A percentile compares a stretch with the other conserved stretches of the same genome.
These are phyloP conservation scores for Leptinotarsa texana DNA, from an alignment of 1,140 invertebrate genomes.

Conservation along the genomic window DNA sequence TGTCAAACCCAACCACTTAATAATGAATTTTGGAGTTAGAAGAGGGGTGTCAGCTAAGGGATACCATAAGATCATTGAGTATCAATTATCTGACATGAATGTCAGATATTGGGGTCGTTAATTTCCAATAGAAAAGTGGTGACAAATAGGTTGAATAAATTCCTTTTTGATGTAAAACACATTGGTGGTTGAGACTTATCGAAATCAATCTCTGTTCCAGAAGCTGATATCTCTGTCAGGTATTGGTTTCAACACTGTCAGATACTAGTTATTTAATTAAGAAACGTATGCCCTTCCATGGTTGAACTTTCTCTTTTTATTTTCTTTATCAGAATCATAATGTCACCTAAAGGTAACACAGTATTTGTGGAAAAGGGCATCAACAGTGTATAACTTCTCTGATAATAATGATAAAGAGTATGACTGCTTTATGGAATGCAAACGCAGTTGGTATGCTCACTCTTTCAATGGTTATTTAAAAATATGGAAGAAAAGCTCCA, in stretches of 20 bases:
- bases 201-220: background rate
- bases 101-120: background rate
- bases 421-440: too few species aligned
- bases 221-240: too few species aligned
- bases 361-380: too few species aligned
- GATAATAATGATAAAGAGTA: too few species aligned
- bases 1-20: background rate
- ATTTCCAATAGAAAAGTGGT: background rate
- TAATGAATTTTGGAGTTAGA: background rate
- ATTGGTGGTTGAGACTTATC: background rate
- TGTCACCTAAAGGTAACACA: background rate
- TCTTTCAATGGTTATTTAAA: too few species aligned
- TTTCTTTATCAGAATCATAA: background rate
- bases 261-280: constrained; percentile 2
- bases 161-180: background rate
- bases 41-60: background rate
- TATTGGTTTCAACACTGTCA: background rate
- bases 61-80: background rate
- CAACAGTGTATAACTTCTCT: too few species aligned
- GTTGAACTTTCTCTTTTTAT: background rate
- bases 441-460: too few species aligned
- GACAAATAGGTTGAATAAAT: background rate
- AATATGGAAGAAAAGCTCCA: too few species aligned
- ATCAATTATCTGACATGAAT: background rate
- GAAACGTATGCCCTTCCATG: background rate